Conservation (phyloP, 2,888 invertebrate species). For the Trachelus tabidus region DNA sequence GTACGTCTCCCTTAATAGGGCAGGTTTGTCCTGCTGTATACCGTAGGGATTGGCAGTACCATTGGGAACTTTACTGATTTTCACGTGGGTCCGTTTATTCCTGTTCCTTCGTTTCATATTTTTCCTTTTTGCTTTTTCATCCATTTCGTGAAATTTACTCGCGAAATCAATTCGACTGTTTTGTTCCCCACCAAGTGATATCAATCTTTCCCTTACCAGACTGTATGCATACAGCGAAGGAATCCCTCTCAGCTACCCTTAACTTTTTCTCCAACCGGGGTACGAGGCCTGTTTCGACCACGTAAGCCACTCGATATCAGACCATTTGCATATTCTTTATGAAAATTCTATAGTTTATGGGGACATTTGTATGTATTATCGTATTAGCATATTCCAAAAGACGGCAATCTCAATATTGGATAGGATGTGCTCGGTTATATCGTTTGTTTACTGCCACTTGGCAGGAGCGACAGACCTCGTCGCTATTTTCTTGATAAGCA, state of each 20-base stretch:
- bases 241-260: background rate
- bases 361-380: constrained; percentile 65
- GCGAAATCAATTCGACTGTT: constrained; percentile 5
- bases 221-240: background rate
- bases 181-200: background rate
- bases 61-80: background rate
- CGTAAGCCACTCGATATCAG: constrained; percentile 57
- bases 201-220: background rate
- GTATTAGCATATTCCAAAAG: constrained; percentile 65
- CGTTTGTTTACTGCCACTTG: constrained; percentile 61
- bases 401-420: constrained; percentile 67
- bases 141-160: background rate
- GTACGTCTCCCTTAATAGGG: constrained; percentile 54
- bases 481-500: constrained; percentile 19
- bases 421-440: constrained; percentile 54
- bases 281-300: constrained; percentile 11
- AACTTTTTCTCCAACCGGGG: background rate
- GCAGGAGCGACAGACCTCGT: background rate
- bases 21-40: constrained; percentile 27
- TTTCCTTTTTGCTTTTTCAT: background rate
- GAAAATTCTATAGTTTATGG: constrained; percentile 67
- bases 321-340: constrained; percentile 65
- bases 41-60: background rate
- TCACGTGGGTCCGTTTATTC: background rate
- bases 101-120: background rate